Base-by-base conservation (phyloP, 92 coral and sea anemone species). In the Paragorgia papillata region DNA sequence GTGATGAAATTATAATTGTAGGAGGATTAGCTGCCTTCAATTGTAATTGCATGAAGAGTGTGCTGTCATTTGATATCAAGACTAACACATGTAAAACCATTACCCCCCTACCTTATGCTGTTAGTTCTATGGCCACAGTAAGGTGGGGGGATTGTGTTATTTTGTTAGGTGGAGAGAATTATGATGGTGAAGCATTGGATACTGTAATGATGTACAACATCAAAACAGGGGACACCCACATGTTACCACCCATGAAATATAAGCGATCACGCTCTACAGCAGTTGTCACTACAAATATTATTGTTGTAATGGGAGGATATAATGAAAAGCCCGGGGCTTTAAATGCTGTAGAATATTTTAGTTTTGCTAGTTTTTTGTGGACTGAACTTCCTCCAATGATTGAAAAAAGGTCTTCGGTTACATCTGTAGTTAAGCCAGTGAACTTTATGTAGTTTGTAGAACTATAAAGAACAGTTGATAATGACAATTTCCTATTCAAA, bases 221-320 rank as follows among this genome's bases (percentile, higher is more conserved):
- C 13, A 79, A 73, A 10, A 79, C 85, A 65, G 97, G 97, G 33
- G 82, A 89, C 69, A 89, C 96, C 91, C 44, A 74, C 8, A 54
- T 30, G 26, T 59, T 89, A 7, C 86, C 95, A 1, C 83, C 89
- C 2, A 91, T 91, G 97, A 83, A 82, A 43, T 69, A 85, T 39
- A 85, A 75, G 55, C 91, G 97, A 0, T 86, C 86, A 37, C 96
- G 97, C 14, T 90, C 96, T 60, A 71, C 96, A 0, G 95, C 91
- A 5, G 85, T 86, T 21, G 71, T 76, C 12, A 65, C 85, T 80
- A 70, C 81, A 64, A 84, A 80, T 0, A 74, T 68, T 24, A 80
- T 91, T 57, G 73, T 85, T 26, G 92, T 91, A 14, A 83, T 90
- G 3, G 97, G 97, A 18, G n/a, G n/a, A n/a, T n/a, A n/a, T n/a